phyloP scores from a whole-genome alignment of 2,113 vertebrate genomes.

The Engystomops pustulosus region DNA sequence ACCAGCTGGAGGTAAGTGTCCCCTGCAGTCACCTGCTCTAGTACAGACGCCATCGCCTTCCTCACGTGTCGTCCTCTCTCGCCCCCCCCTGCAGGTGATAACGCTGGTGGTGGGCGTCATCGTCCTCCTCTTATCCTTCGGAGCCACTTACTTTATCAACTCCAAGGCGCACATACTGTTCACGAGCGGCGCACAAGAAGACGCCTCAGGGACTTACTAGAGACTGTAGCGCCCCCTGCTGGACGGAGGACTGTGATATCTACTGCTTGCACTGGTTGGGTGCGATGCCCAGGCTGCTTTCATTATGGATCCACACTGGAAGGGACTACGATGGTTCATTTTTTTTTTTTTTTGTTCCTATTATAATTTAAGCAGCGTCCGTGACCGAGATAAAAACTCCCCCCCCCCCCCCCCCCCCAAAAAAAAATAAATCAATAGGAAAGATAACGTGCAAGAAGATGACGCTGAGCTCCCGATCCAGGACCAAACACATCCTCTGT shows the following conservation, averaged over 20 bases:
- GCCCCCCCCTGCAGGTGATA: conserved; percentile 75
- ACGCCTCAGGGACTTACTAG: conserved; percentile 84
- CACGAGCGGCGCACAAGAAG: conserved; percentile 74
- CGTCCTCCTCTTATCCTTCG: conserved; percentile 81
- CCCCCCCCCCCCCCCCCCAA: no score
- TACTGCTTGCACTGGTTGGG: conserved; percentile 13
- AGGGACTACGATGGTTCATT: neutral
- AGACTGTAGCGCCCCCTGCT: neutral
- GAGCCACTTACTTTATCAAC: conserved; percentile 86
- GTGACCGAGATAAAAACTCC: neutral
- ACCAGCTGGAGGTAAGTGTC: conserved; percentile 86
- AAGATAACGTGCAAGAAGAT: neutral
- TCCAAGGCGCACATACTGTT: conserved; percentile 90
- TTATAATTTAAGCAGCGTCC: neutral
- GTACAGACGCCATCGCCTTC: no score
- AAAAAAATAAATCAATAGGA: no score
- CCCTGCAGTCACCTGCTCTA: neutral
- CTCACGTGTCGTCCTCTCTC: no score
- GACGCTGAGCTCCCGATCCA: neutral
- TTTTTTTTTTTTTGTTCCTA: neutral
- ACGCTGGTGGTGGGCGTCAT: conserved; percentile 83
- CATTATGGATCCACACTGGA: conserved; percentile 43
- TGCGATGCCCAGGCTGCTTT: conserved; percentile 9
- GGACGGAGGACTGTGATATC: conserved; percentile 2
- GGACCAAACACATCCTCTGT: conserved; percentile 1